These are phyloP conservation scores for Nanger granti DNA, from an alignment of 2,113 vertebrate species.

Conservation along the genomic window DNA sequence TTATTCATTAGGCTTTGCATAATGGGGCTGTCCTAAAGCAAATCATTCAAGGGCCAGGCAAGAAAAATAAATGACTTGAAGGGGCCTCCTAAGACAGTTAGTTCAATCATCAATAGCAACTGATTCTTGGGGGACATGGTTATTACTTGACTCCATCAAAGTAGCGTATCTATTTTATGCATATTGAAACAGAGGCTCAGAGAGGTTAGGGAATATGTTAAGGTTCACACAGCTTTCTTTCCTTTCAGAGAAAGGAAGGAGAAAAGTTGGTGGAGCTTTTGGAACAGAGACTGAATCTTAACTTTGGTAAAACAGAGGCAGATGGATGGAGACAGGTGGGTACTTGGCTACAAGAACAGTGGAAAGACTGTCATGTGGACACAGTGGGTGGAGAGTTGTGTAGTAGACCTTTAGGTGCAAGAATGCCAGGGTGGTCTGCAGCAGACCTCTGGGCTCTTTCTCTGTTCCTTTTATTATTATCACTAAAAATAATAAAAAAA, in stretches of 20 bases:
- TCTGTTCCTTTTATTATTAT: not conserved
- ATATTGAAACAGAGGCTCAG: not conserved
- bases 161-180: not conserved
- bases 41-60: not conserved
- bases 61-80: not conserved
- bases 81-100: not conserved
- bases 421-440: not conserved
- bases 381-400: not conserved
- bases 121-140: not conserved
- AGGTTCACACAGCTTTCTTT: not conserved
- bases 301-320: not conserved
- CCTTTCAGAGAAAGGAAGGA: not conserved
- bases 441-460: fast-evolving
- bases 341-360: not conserved
- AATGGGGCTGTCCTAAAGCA: not conserved
- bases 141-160: not conserved
- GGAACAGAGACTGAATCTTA: not conserved
- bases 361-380: not conserved
- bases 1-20: not conserved
- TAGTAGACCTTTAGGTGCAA: not conserved
- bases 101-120: not conserved
- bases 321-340: not conserved
- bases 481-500: not conserved
- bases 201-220: not conserved
- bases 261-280: not conserved